phyloP scores from a whole-genome alignment of 2,888 invertebrate genomes.

The Linnaemya vulpina region DNA sequence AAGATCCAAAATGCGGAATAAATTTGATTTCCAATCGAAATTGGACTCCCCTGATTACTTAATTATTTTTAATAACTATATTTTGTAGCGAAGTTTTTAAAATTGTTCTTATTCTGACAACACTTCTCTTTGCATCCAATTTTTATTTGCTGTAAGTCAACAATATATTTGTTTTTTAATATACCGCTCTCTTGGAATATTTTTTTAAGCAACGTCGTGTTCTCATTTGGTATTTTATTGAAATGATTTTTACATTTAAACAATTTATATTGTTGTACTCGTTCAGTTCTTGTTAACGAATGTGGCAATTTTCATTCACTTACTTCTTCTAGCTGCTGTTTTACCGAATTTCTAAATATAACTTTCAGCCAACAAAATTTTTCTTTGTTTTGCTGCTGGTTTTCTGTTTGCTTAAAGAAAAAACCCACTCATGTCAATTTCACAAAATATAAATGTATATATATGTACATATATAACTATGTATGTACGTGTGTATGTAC shows the following conservation, averaged over 20 bases:
- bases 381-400: constrained; percentile 27
- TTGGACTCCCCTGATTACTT: no score
- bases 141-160: no score
- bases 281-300: constrained; percentile 20
- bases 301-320: constrained; percentile 60
- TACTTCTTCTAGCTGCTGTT: constrained; percentile 42
- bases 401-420: constrained; percentile 16
- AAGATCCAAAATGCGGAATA: no score
- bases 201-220: constrained; percentile 17
- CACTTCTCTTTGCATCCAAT: no score
- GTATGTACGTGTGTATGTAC: constrained; percentile 14
- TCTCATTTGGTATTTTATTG: neutral
- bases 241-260: constrained; percentile 26
- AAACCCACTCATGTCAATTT: constrained; percentile 32
- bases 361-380: constrained; percentile 65
- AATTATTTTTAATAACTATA: no score
- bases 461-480: neutral
- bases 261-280: constrained; percentile 31
- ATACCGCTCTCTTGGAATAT: no score
- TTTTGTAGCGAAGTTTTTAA: no score
- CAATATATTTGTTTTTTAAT: no score
- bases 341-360: constrained; percentile 69
- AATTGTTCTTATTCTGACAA: no score
- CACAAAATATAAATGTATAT: neutral
- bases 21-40: no score